Evolutionary conservation across 1,140 invertebrate genomes (phyloP).

Genomic region (Aporrectodea caliginosa): DNA sequence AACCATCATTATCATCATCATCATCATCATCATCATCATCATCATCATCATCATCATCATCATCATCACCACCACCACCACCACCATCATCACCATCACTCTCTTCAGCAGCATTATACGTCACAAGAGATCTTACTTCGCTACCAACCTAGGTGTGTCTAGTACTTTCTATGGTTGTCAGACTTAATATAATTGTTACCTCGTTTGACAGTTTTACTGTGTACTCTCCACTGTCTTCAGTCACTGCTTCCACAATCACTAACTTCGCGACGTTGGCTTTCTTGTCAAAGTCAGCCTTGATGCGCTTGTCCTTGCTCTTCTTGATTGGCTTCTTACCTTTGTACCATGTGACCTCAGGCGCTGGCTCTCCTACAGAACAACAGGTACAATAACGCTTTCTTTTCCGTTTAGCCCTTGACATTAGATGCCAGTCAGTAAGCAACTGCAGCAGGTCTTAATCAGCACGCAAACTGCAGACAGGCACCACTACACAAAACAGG

Average conservation of each 20-base stretch:
- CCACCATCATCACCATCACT: not conserved
- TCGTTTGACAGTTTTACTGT: constrained; percentile 14
- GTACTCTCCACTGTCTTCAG: constrained; percentile 28
- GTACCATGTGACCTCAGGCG: constrained; percentile 28
- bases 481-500: no score
- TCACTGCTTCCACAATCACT: constrained; percentile 4
- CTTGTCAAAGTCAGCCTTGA: constrained; percentile 17
- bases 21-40: constrained; percentile 1
- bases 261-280: not conserved
- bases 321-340: constrained; percentile 27
- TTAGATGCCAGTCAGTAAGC: no score
- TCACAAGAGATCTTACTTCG: no score
- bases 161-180: no score
- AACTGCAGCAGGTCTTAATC: no score
- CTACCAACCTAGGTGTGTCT: no score
- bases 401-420: no score
- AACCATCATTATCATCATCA: constrained; percentile 9
- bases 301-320: constrained; percentile 12
- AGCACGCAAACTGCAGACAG: no score
- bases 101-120: not conserved
- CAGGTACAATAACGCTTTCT: no score
- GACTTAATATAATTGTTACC: no score
- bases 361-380: constrained; percentile 3
- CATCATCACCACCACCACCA: not conserved
- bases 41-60: constrained; percentile 3